Base-by-base conservation (phyloP, 2,113 vertebrate genomes). In the Piliocolobus tephrosceles region DNA sequence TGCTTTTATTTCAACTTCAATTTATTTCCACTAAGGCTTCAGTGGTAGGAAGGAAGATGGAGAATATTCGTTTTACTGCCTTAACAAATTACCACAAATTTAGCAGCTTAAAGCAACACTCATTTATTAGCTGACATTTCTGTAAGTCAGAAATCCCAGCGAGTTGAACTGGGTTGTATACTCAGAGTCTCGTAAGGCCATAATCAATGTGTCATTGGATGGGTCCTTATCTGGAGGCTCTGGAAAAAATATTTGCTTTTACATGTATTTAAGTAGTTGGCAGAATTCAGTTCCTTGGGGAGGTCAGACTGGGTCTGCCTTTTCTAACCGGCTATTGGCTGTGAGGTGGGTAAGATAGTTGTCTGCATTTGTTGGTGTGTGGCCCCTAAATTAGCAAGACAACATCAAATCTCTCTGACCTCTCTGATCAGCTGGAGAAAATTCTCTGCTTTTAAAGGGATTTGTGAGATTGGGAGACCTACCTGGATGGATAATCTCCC, bases 301-400 rank as follows among this genome's bases (percentile, higher is more conserved):
- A 5, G 50, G 25, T 73, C 32, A 94, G 73, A 79, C 3, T 30
- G 6, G 5, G 12, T 72, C 6, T n/a, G 35, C 1, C 2, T 89
- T 61, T 91, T 27, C 57, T 70, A 50, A 8, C 3, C 40, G 35
- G 23, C 43, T 57, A 5, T 50, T 57, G 91, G 27, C 20, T 14
- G 18, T 1, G 3, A 2, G 1, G 2, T 3, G 0, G 25, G 35
- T 4, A 70, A 32, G 3, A 11, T 32, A 5, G 3, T 32, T 79
- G 0, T 10, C 50, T 40, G 38, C 22, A 43, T 76, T 55, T 76
- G 22, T 32, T 85, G 47, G 8, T 4, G 55, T 12, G 2, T 45
- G 43, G 7, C 3, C 61, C 23, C 25, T 58, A 78, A n/a, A 82
- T 35, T 45, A 20, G 30, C 45, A 72, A 66, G 45, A 78, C 2